Percentiles rank a stretch among this genome's conserved stretches.
Evolutionary conservation across 2,888 invertebrate species (phyloP).

Genomic region (Drosophila nr. fundita): DNA sequence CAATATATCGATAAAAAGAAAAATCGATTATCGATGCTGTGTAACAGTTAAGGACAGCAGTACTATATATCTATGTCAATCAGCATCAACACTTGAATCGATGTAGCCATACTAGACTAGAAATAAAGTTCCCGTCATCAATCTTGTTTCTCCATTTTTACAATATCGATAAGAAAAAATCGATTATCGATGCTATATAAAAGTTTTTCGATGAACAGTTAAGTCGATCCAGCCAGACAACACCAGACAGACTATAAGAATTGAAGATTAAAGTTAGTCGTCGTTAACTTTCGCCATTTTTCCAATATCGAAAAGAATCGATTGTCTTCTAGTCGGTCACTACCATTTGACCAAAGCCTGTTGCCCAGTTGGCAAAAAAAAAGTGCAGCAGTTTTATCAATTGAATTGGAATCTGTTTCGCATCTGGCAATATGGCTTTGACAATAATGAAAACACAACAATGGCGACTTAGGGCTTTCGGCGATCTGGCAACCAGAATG

Average conservation of each 20-base stretch:
- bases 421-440: slow-evolving; percentile 29
- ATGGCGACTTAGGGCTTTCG: slow-evolving; percentile 62
- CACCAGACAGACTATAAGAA: not conserved
- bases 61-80: not conserved
- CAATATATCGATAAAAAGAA: not conserved
- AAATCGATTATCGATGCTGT: not conserved
- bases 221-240: not conserved
- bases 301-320: not conserved
- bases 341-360: not conserved
- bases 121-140: not conserved
- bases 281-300: not conserved
- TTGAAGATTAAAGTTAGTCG: not conserved
- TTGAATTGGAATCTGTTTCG: slow-evolving; percentile 46
- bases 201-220: not conserved
- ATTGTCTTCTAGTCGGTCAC: not conserved
- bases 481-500: slow-evolving; percentile 14
- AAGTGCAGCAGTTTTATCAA: slow-evolving; percentile 61
- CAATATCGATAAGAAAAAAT: not conserved
- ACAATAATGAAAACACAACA: slow-evolving; percentile 41
- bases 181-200: not conserved
- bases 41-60: not conserved
- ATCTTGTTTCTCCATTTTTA: not conserved
- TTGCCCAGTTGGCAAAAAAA: slow-evolving; percentile 37
- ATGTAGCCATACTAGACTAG: not conserved
- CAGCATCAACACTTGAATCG: not conserved